Conservation (phyloP, 2,797 vertebrate species). For the Varecia variegata region DNA sequence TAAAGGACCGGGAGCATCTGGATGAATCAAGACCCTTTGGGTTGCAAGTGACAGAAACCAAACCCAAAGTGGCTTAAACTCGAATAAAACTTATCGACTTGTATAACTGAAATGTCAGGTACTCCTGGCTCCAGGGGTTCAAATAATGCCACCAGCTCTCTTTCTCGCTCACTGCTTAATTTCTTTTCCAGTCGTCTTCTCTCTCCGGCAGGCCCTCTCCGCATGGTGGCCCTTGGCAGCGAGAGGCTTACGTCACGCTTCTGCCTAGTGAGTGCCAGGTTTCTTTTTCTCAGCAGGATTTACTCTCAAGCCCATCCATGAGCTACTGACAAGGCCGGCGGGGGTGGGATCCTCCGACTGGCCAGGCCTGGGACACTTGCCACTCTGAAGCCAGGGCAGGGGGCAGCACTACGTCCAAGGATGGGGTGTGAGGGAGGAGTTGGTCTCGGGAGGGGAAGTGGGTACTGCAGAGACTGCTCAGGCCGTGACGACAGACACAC, state of each 20-base stretch:
- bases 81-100: background rate
- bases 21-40: background rate
- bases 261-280: background rate
- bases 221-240: background rate
- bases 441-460: background rate
- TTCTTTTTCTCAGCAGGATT: background rate
- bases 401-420: fast-evolving
- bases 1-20: background rate
- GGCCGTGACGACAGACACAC: background rate
- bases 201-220: background rate
- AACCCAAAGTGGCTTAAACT: background rate
- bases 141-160: background rate
- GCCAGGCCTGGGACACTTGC: background rate
- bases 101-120: background rate
- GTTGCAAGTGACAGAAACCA: background rate
- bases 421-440: background rate
- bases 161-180: background rate
- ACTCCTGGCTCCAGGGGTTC: background rate
- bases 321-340: background rate
- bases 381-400: background rate
- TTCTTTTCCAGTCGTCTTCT: background rate
- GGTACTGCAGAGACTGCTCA: fast-evolving
- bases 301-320: background rate
- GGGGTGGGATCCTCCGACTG: background rate
- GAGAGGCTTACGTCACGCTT: background rate